Percentiles rank a stretch among this genome's conserved stretches.
Evolutionary conservation across 2,797 vertebrate genomes (phyloP).

Genomic region (Halcyon chelicuti): DNA sequence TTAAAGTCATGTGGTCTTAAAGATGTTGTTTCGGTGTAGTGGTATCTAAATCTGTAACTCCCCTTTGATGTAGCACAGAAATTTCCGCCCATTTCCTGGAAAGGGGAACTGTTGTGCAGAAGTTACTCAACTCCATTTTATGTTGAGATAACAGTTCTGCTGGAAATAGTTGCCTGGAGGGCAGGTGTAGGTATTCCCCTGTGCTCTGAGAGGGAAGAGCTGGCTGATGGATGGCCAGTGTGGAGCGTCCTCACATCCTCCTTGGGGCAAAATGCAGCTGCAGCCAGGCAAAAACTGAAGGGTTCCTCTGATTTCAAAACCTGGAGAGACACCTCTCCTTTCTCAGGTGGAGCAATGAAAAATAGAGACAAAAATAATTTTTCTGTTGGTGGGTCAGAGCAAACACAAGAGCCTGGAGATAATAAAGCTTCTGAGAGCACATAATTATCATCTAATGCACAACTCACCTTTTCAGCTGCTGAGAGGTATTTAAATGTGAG

Average conservation of each 20-base stretch:
- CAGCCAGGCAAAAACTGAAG: neutral
- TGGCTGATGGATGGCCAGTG: neutral
- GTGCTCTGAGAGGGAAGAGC: neutral
- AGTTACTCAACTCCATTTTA: neutral
- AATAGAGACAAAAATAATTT: neutral
- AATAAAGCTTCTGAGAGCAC: neutral
- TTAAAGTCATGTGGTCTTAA: neutral
- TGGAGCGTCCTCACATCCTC: accelerated
- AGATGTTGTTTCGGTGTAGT: accelerated
- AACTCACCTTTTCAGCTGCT: neutral
- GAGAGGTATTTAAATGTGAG: neutral
- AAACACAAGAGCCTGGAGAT: neutral
- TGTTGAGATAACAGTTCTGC: neutral
- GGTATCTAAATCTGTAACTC: neutral
- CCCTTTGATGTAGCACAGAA: neutral
- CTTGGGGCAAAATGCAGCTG: neutral
- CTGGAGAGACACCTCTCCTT: neutral
- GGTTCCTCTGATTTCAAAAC: neutral
- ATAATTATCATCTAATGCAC: neutral
- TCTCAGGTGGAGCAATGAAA: neutral
- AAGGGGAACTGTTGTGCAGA: neutral
- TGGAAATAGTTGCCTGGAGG: neutral
- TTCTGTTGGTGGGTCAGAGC: neutral
- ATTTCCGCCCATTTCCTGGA: neutral
- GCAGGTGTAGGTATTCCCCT: neutral